Conservation (phyloP, 2,888 invertebrate genomes). For the Maniola hyperantus region DNA sequence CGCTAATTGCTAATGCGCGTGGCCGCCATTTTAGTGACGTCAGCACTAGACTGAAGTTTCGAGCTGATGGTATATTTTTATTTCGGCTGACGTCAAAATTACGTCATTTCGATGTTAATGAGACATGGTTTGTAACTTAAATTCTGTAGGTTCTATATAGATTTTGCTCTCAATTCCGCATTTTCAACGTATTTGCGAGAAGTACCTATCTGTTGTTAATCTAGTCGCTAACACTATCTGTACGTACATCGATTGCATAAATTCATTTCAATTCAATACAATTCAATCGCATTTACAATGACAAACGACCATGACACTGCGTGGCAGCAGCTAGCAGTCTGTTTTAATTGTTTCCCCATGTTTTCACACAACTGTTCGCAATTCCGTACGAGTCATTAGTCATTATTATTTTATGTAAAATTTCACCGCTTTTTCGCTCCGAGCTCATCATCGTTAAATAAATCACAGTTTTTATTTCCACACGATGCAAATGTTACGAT, state of each 20-base stretch:
- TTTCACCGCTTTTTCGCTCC: background rate
- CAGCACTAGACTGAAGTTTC: no score
- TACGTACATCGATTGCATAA: background rate
- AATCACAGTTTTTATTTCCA: background rate
- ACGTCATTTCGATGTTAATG: no score
- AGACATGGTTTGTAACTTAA: no score
- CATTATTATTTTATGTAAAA: slow-evolving; percentile 6
- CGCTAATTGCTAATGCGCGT: no score
- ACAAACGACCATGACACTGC: background rate
- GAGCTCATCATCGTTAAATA: background rate
- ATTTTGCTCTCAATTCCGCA: background rate
- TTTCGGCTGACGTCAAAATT: no score
- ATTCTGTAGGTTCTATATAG: no score
- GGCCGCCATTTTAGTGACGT: no score
- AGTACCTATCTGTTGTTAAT: background rate
- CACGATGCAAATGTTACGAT: background rate
- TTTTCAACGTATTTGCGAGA: background rate
- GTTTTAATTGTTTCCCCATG: slow-evolving; percentile 8
- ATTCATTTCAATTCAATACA: no score
- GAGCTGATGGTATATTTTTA: no score
- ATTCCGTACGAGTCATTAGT: background rate
- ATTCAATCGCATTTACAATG: slow-evolving; percentile 10
- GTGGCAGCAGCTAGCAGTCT: background rate
- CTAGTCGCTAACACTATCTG: no score
- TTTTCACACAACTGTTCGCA: slow-evolving; percentile 6